Percentiles rank a stretch among this genome's conserved stretches.
These are phyloP conservation scores for Delphinus delphis DNA, from an alignment of 2,113 vertebrate species.

Conservation along the genomic window DNA sequence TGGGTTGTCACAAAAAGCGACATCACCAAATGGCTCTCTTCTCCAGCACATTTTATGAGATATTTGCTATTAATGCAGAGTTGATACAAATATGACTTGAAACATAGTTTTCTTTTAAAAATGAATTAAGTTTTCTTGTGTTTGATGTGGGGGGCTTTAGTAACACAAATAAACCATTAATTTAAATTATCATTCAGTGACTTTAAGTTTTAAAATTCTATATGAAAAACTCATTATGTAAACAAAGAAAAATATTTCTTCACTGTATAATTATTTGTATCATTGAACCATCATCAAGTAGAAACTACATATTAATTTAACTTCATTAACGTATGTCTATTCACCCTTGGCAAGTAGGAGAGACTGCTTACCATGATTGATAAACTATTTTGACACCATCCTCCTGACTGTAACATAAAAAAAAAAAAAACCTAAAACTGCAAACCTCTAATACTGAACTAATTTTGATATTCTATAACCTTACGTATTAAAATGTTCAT, in stretches of 20 bases:
- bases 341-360: not conserved
- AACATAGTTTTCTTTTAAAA: not conserved
- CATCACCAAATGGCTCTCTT: not conserved
- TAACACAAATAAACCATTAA: not conserved
- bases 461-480: not conserved
- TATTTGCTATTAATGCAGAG: not conserved
- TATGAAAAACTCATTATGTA: not conserved
- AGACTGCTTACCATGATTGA: not conserved
- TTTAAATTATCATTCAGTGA: not conserved
- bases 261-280: not conserved
- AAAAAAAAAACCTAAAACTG: not conserved
- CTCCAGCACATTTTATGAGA: not conserved
- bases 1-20: not conserved
- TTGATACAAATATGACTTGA: not conserved
- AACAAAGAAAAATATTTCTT: slow-evolving; percentile 3
- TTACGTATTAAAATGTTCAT: not conserved
- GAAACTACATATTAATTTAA: not conserved
- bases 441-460: not conserved
- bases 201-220: not conserved
- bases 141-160: not conserved
- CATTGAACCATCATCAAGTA: not conserved
- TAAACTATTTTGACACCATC: not conserved
- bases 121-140: not conserved
- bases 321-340: not conserved
- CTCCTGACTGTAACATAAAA: not conserved